Evolutionary conservation across 2,888 invertebrate species (phyloP).

Genomic region (Nephrotoma appendiculata): DNA sequence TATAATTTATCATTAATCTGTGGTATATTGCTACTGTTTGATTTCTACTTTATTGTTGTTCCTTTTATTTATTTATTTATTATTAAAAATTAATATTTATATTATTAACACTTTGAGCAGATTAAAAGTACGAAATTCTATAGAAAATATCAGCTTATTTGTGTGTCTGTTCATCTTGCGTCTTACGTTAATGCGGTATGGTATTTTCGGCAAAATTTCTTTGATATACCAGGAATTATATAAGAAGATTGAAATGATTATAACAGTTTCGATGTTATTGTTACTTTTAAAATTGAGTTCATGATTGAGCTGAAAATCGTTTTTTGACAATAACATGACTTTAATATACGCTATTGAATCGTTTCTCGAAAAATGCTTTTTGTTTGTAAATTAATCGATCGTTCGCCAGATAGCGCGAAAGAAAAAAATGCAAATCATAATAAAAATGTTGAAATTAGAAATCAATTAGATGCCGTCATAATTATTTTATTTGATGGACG

Average conservation of each 20-base stretch:
- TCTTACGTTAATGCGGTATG: not conserved
- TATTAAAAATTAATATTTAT: not conserved
- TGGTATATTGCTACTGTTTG: not conserved
- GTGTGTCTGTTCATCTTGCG: not conserved
- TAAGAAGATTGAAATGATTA: not conserved
- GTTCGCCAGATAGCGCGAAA: not conserved
- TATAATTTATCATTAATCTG: not conserved
- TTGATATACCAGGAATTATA: not conserved
- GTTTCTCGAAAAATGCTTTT: too few species aligned
- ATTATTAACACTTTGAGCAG: not conserved
- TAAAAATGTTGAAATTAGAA: not conserved
- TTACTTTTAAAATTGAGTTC: not conserved
- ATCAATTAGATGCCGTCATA: not conserved
- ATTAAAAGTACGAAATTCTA: not conserved
- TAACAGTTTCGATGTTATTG: not conserved
- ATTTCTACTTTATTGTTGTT: not conserved
- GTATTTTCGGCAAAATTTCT: not conserved
- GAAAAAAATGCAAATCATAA: not conserved
- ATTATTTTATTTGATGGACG: not conserved
- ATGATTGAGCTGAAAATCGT: not conserved
- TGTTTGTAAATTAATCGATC: too few species aligned
- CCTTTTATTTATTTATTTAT: not conserved
- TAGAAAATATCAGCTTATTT: not conserved
- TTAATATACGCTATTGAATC: too few species aligned
- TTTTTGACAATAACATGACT: not conserved